Percentiles rank a stretch among this genome's conserved stretches.
Evolutionary conservation across 2,113 vertebrate genomes (phyloP).

Genomic region (Gnathonemus echidnorhynchus): DNA sequence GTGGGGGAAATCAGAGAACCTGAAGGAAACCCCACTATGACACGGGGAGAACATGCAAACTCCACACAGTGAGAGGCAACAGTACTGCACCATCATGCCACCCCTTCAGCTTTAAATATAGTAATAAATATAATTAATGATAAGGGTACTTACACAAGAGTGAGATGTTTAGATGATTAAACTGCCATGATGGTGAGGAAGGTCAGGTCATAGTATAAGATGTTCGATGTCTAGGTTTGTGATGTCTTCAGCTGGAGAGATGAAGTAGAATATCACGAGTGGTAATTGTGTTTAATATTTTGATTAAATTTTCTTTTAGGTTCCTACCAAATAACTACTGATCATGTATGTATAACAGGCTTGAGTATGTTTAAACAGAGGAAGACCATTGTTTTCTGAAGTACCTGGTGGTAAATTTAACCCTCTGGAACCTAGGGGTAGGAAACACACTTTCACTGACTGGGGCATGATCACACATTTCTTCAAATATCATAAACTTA

Average conservation of each 20-base stretch:
- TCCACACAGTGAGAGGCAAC: no score
- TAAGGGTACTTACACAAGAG: neutral
- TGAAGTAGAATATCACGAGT: neutral
- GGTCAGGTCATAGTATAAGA: neutral
- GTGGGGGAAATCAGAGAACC: no score
- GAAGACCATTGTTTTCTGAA: neutral
- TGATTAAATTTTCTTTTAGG: neutral
- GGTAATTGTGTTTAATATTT: neutral
- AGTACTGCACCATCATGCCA: neutral
- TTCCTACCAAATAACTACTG: neutral
- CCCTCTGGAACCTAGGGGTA: no score
- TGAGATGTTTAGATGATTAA: neutral
- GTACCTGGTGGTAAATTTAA: no score
- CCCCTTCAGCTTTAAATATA: neutral
- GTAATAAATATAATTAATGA: neutral
- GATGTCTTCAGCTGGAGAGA: neutral
- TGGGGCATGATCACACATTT: no score
- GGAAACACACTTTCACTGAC: no score
- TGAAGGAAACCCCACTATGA: no score
- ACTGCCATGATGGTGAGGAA: neutral
- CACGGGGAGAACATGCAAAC: no score
- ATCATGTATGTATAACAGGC: neutral
- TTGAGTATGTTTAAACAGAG: neutral
- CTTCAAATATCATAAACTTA: no score
- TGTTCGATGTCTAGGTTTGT: neutral